Base-by-base conservation (phyloP, 2,797 vertebrate genomes). In the Halcyon leucocephala region DNA sequence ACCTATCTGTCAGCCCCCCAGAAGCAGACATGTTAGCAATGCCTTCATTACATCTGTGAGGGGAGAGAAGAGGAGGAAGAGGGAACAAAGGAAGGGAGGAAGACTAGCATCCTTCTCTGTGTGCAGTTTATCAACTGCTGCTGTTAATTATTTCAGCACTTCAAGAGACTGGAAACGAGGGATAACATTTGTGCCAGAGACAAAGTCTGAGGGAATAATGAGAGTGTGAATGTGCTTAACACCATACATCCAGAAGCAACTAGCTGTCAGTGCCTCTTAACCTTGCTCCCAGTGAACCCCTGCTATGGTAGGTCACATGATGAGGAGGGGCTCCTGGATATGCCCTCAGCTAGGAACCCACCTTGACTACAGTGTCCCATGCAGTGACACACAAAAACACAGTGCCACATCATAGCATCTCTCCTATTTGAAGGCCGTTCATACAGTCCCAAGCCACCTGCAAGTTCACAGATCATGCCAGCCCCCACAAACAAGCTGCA, bases 301-400 rank as follows among this genome's bases (percentile, higher is more conserved):
- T 42, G 24, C n/a, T 31, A 42, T 1, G 4, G 52, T 11, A 82
- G 20, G 14, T 9, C 1, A 1, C 22, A 33, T 20, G 24, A 52
- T 0, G 0, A 48, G 14, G 12, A 72, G 21, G 11, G 5, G 16
- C 16, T 76, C 33, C 42, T 48, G 58, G 5, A 76, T 26, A 65
- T 57, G 22, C 13, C 24, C 42, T 57, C 14, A 42, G 33, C 54
- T 67, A 67, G 49, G 18, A 77, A 42, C 9, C 6, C 44, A 33
- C 2, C 71, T 52, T 72, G 48, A 51, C 42, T 61, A 39, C 24
- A 44, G 31, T 7, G n/a, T 15, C 33, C 42, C 37, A 46, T 2
- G 3, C 11, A 77, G 25, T 13, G 25, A 37, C 33, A 39, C 13
- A 70, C 12, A 35, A 35, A 86, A 60, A 1, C 1, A 17, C 39